A percentile compares a stretch with the other conserved stretches of the same genome.
Conservation (phyloP, 2,888 invertebrate genomes). For the Drosophila neonasuta region DNA sequence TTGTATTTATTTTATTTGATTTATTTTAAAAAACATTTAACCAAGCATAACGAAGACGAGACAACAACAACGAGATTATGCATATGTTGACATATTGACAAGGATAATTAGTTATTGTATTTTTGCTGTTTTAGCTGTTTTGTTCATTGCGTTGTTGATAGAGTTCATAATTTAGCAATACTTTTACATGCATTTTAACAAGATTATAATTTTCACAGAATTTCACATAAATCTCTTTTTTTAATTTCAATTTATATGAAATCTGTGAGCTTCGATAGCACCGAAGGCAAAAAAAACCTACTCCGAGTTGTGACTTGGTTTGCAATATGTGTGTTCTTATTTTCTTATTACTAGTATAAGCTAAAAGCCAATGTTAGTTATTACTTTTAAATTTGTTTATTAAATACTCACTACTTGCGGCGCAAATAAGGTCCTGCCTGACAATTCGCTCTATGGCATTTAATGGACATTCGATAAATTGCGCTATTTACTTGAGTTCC, state of each 20-base stretch:
- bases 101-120: constrained; percentile 43
- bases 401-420: constrained; percentile 64
- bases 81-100: constrained; percentile 62
- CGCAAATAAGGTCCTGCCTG: constrained; percentile 79
- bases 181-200: constrained; percentile 37
- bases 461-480: constrained; percentile 61
- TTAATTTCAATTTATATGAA: constrained; percentile 18
- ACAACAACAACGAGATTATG: constrained; percentile 63
- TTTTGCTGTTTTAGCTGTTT: constrained; percentile 26
- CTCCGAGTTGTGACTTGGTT: constrained; percentile 39
- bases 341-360: constrained; percentile 49
- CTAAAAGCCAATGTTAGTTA: constrained; percentile 59
- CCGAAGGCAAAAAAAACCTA: constrained; percentile 41
- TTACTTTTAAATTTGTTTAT: constrained; percentile 29
- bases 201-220: constrained; percentile 32
- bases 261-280: constrained; percentile 45
- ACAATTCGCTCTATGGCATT: constrained; percentile 59
- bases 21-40: constrained; percentile 51
- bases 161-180: constrained; percentile 51
- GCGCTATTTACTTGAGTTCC: constrained; percentile 39
- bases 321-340: constrained; percentile 28
- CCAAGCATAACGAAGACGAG: constrained; percentile 56
- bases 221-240: constrained; percentile 19
- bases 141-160: constrained; percentile 39
- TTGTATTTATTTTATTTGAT: neutral